Base-by-base conservation (phyloP, 1,140 invertebrate species). In the Propsilocerus akamusi region DNA sequence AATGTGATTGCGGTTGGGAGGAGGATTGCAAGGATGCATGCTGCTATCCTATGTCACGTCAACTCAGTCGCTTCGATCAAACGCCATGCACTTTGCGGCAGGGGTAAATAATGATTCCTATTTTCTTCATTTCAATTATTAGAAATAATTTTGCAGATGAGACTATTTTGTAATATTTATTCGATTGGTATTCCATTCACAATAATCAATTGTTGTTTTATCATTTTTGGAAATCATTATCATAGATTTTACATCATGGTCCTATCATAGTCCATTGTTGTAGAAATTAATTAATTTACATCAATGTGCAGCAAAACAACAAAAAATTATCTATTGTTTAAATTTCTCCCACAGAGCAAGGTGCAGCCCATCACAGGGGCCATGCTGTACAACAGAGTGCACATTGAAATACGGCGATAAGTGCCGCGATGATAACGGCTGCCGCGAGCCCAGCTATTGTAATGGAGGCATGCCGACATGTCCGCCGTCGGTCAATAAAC, bases 1-100 rank as follows among this genome's bases (percentile, higher is more conserved):
- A 98, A 61, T 99, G 95, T 66, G 96, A 99, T 68, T 99, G 95
- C 68, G 96, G 96, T 23, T 99, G 93, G 86, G 88, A 92, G 58
- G 85, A 90, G 59, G 87, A 91, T 60, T 97, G 94, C 66, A 80
- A 83, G 49, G 90, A 97, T 59, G 74, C 77, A 14, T 99, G 96
- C 62, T 99, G 96, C 63, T 85, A 84, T 59, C 92, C 93, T 17
- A 89, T 92, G 72, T 75, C 83, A 32, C 76, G 79, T 46, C 80
- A 86, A 55, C 80, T 83, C 4, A 56, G 60, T 1, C 72, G 76
- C 0, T 54, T 68, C 14, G 78, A 82, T 51, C 84, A 91, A 62
- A 80, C 77, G 11, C 88, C 88, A 0, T 93, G 88, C 62, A 81
- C 76, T n/a, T 72, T 90, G 50, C 83, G 81, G 1, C 82, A 87